These are phyloP conservation scores for Alcis repandata DNA, from an alignment of 2,888 invertebrate species.

Conservation along the genomic window DNA sequence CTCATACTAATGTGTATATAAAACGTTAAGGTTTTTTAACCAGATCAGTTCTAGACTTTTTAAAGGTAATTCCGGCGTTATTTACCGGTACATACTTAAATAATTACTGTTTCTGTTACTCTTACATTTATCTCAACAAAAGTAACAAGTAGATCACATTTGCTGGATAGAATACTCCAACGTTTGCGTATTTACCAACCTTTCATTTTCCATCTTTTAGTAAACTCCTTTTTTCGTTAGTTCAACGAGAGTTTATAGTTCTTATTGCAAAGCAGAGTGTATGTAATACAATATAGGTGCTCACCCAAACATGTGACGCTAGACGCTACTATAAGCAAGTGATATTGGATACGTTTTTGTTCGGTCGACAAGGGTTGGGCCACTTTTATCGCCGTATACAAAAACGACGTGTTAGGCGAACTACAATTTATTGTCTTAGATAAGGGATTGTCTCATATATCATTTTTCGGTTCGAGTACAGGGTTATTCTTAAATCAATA, in stretches of 20 bases:
- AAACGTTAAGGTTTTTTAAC: background rate
- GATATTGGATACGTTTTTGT: slow-evolving; percentile 49
- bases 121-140: too few relatives aligned
- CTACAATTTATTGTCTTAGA: slow-evolving; percentile 25
- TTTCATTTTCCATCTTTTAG: too few relatives aligned
- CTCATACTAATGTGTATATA: slow-evolving; percentile 12
- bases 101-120: too few relatives aligned
- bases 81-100: too few relatives aligned
- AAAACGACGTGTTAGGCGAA: slow-evolving; percentile 26
- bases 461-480: background rate
- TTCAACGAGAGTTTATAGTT: background rate
- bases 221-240: background rate
- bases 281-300: slow-evolving; percentile 36
- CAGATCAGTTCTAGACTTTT: too few relatives aligned
- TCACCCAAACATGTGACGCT: slow-evolving; percentile 36
- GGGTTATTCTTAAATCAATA: background rate
- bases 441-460: slow-evolving; percentile 15
- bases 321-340: slow-evolving; percentile 38
- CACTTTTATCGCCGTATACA: slow-evolving; percentile 39
- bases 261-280: slow-evolving; percentile 26
- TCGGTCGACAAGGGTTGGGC: slow-evolving; percentile 39
- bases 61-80: too few relatives aligned
- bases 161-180: too few relatives aligned
- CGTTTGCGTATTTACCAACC: too few relatives aligned
- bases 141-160: too few relatives aligned